These are phyloP conservation scores for Thereva nobilitata DNA, from an alignment of 2,888 invertebrate species.

Conservation along the genomic window DNA sequence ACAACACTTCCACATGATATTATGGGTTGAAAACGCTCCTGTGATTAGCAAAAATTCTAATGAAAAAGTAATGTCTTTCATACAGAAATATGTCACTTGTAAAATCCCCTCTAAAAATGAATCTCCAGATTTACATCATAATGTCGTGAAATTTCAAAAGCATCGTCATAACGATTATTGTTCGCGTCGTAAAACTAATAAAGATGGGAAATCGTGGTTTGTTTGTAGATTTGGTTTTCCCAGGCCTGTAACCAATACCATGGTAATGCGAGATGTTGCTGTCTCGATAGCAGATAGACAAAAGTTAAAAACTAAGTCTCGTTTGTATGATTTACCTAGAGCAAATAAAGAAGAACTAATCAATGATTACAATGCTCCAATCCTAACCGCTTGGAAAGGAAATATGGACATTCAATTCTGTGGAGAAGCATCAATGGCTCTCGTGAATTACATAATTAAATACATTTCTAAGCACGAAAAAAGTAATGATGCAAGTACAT, in stretches of 20 bases:
- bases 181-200: constrained; percentile 40
- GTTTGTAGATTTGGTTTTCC: constrained; percentile 46
- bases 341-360: constrained; percentile 23
- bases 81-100: no score
- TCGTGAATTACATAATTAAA: constrained; percentile 47
- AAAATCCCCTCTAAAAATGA: no score
- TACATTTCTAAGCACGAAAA: constrained; percentile 49
- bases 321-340: constrained; percentile 35
- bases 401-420: constrained; percentile 1
- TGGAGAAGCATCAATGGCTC: constrained; percentile 45
- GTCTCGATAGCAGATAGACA: background rate
- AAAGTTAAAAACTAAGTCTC: constrained; percentile 4
- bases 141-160: constrained; percentile 34
- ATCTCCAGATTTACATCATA: constrained; percentile 43
- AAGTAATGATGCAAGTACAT: constrained; percentile 43
- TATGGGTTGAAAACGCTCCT: constrained; percentile 41
- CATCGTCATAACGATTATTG: constrained; percentile 44
- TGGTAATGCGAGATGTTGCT: constrained; percentile 7
- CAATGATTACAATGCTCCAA: no score
- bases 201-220: constrained; percentile 31
- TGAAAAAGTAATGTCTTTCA: no score
- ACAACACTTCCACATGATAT: constrained; percentile 46
- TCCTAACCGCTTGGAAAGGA: no score
- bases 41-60: no score
- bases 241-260: constrained; percentile 25